Conservation (phyloP, 2,113 vertebrate species). For the Stigmatopora nigra region DNA sequence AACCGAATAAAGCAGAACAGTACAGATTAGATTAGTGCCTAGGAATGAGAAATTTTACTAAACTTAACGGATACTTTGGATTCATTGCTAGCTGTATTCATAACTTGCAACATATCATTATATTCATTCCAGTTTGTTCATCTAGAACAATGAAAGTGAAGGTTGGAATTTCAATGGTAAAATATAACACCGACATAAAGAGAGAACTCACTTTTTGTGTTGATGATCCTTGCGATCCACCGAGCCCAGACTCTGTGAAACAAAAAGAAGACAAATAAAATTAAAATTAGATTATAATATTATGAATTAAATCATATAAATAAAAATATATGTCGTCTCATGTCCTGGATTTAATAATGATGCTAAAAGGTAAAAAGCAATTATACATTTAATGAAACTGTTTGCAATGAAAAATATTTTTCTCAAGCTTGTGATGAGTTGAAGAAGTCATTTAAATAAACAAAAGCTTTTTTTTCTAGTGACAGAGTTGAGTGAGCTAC, state of each 20-base stretch:
- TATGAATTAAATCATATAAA: not conserved
- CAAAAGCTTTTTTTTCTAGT: not conserved
- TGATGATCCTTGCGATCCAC: constrained; percentile 78
- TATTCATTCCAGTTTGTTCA: not conserved
- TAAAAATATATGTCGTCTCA: not conserved
- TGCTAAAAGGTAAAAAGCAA: constrained; percentile 10
- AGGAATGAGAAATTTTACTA: no score
- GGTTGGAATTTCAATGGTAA: not conserved
- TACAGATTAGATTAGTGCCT: not conserved
- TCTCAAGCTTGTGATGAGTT: not conserved
- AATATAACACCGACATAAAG: not conserved
- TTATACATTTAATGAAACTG: constrained; percentile 22
- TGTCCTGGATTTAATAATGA: not conserved
- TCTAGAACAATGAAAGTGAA: not conserved
- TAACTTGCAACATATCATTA: not conserved
- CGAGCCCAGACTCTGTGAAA: constrained; percentile 78
- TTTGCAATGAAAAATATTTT: constrained; percentile 10
- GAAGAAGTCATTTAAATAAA: not conserved
- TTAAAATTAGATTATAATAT: not conserved
- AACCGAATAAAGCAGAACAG: not conserved
- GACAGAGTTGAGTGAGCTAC: constrained; percentile 9
- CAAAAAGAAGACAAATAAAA: constrained; percentile 24
- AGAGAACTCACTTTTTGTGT: constrained; percentile 73
- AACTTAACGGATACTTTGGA: no score
- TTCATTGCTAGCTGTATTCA: no score